A percentile compares a stretch with the other conserved stretches of the same genome.
Conservation (phyloP, 2,888 invertebrate genomes). For the Philhelius pedissequus region DNA sequence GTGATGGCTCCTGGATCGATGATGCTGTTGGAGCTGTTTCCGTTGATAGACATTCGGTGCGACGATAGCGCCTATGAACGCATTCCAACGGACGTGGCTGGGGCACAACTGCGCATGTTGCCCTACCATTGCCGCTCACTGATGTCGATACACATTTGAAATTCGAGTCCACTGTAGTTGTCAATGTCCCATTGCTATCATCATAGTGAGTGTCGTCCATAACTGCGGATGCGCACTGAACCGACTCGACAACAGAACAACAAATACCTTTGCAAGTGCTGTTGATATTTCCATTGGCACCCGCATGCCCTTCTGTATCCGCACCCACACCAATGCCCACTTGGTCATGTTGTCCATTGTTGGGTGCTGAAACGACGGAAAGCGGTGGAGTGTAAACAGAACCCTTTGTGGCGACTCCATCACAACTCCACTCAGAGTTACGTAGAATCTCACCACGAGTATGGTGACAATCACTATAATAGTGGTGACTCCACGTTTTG, state of each 20-base stretch:
- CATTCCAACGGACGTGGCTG: constrained; percentile 63
- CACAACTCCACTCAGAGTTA: constrained; percentile 43
- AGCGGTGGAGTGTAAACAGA: constrained; percentile 51
- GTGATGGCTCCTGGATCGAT: constrained; percentile 70
- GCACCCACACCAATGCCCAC: constrained; percentile 1
- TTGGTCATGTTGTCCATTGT: not conserved
- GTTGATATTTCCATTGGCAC: constrained; percentile 24
- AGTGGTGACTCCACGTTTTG: constrained; percentile 47
- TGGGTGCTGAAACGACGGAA: not conserved
- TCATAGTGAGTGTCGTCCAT: constrained; percentile 60
- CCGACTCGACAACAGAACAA: constrained; percentile 61
- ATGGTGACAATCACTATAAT: constrained; percentile 40
- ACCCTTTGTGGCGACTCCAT: constrained; percentile 43
- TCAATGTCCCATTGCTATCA: constrained; percentile 46
- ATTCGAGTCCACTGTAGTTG: constrained; percentile 53
- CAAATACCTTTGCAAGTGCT: constrained; percentile 57
- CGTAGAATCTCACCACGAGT: constrained; percentile 57
- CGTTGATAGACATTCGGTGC: constrained; percentile 37
- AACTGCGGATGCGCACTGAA: constrained; percentile 67
- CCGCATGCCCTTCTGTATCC: not conserved
- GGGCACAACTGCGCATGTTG: constrained; percentile 61
- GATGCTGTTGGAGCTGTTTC: constrained; percentile 67
- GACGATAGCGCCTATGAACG: constrained; percentile 58
- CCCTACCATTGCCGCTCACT: constrained; percentile 47
- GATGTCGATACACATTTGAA: constrained; percentile 67